A percentile compares a stretch with the other conserved stretches of the same genome.
Conservation (phyloP, 1,140 invertebrate species). For the Halesus radiatus region DNA sequence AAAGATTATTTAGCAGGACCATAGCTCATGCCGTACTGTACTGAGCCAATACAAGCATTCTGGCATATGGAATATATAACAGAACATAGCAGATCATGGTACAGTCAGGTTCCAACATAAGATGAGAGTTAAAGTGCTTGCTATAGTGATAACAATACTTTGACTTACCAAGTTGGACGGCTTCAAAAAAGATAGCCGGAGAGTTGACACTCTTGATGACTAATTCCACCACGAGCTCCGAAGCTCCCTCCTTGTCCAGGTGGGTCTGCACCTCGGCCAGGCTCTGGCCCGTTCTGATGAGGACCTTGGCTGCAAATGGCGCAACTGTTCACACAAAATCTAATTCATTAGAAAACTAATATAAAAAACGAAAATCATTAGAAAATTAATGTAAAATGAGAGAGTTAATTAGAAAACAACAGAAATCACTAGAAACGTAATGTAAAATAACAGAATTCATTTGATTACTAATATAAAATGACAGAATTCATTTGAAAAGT, state of each 20-base stretch:
- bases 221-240: constrained; percentile 96
- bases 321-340: background rate
- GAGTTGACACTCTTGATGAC: constrained; percentile 93
- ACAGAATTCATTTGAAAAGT: background rate
- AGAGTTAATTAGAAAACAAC: too few relatives aligned
- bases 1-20: too few relatives aligned
- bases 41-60: too few relatives aligned
- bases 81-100: too few relatives aligned
- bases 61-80: too few relatives aligned
- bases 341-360: constrained; percentile 1
- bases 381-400: too few relatives aligned
- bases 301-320: constrained; percentile 77
- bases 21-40: too few relatives aligned
- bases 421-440: background rate
- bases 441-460: background rate
- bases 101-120: too few relatives aligned
- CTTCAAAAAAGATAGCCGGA: constrained; percentile 95
- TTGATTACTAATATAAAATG: background rate
- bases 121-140: too few relatives aligned
- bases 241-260: constrained; percentile 93
- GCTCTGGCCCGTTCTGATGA: constrained; percentile 88
- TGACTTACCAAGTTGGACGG: constrained; percentile 87
- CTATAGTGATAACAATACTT: background rate
- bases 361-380: too few relatives aligned
- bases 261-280: constrained; percentile 94